These are phyloP conservation scores for Edolisoma coerulescens DNA, from an alignment of 2,113 vertebrate genomes.

Conservation along the genomic window DNA sequence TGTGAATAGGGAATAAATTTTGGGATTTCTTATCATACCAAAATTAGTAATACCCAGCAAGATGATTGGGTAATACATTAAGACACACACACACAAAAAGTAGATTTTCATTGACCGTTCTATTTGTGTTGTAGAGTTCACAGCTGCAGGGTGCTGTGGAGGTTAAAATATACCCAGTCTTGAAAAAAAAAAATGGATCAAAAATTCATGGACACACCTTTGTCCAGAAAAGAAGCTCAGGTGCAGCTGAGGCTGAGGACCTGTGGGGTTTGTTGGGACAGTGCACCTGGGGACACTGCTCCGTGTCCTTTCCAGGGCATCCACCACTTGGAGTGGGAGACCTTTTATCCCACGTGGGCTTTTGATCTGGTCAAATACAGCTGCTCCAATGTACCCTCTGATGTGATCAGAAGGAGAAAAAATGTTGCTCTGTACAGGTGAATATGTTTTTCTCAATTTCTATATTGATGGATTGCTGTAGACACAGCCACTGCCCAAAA, in stretches of 20 bases:
- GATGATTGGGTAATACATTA: background rate
- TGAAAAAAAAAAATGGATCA: background rate
- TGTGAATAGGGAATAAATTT: background rate
- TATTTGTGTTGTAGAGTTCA: background rate
- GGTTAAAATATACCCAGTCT: background rate
- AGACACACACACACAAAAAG: background rate
- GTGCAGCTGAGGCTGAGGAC: background rate
- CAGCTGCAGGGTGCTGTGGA: background rate
- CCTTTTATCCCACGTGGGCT: background rate
- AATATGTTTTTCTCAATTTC: background rate
- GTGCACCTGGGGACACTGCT: background rate
- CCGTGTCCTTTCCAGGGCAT: background rate
- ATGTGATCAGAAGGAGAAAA: background rate
- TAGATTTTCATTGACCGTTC: background rate
- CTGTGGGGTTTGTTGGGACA: background rate
- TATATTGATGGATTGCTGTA: background rate
- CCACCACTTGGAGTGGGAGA: background rate
- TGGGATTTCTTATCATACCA: background rate
- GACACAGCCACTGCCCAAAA: background rate
- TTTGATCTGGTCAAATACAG: background rate
- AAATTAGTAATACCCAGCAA: background rate
- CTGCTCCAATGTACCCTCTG: background rate
- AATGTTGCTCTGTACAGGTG: background rate
- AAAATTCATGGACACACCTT: background rate
- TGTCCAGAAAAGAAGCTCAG: background rate